Evolutionary conservation across 2,113 vertebrate species (phyloP), one percentile per base, ranked within the genome.

Genomic region (Callaeas wilsoni): DNA sequence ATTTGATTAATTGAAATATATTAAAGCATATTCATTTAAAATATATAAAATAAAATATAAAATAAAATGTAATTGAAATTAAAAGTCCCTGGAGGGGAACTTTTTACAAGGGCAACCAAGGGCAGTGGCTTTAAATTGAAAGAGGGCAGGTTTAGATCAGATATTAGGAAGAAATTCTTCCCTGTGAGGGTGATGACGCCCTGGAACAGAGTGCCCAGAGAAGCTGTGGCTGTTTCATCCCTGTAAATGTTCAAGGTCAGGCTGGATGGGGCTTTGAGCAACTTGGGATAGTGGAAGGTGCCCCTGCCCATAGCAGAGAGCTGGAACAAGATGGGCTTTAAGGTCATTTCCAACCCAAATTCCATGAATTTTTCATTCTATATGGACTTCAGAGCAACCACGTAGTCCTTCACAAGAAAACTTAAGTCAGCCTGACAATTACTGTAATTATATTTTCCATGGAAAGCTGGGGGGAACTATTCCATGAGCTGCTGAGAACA

Each of bases 201-300:
- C 17, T 64, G 35, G 9, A 9, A 35, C 9, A 56, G 30, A 9
- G 0, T 56, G 4, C 25, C 56, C 30, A 71, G 9, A 32, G 76
- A 7, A 47, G 9, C 12, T 64, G 17, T 49, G 35, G 42, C 3
- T 41, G 27, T 7, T 5, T 18, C 32, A 49, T 32, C 7, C 26
- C 18, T 88, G 59, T 27, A 33, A 57, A 7, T 16, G 27, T 19
- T 0, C 59, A 42, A 42, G 35, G 29, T 1, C 29, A 74, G 12
- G 52, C 1, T 76, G 26, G 10, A 30, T 2, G 5, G 10, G 21
- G 10, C 3, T 67, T 23, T 16, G 60, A 74, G 16, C 13, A 44
- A 3, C 16, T 50, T 52, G 32, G 27, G 8, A 0, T 9, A 29
- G 13, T 27, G 32, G 5, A 59, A 57, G 1, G 2, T 37, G 35